Evolutionary conservation across 2,888 invertebrate species (phyloP), one percentile per base, ranked within the genome.

Genomic region (Galerucella nymphaeae): DNA sequence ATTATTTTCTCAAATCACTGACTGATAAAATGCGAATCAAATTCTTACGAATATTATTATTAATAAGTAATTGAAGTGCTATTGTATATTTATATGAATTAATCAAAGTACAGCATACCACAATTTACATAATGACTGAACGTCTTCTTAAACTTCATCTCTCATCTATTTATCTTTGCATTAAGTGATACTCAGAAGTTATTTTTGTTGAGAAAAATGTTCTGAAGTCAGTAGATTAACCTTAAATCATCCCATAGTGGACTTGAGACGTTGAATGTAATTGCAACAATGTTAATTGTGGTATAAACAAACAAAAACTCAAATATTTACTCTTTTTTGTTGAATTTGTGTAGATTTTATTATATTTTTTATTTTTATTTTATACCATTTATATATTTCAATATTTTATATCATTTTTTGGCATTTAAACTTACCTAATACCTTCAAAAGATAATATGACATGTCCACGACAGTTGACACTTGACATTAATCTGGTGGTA

Each of bases 21-120:
- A 41, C 50, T 59, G 3, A 53, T 48, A 50, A n/a, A 50, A 61
- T 30, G 67, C 59, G 67, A 59, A 68, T 68, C 59, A 68, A 68
- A 68, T 61, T 68, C 67, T 45, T 59, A 68, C 23, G 30, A 45
- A 48, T 18, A 61, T 50, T 50, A 61, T 50, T 50, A 18, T n/a
- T 42, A 50, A 18, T 16, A 53, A 65, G 30, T 41, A 9, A 16
- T 16, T 53, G 4, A 53, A 53, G 16, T 16, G 18, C 53, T 53
- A 53, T 53, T 53, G 18, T 53, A 53, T 53, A 16, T 53, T 16
- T 53, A 10, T 16, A 16, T 42, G n/a, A 11, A 42, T 61, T 45
- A 45, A n/a, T 20, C 4, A 48, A 45, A 64, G 20, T 30, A 30
- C 8, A 0, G 2, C 14, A 1, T 48, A 48, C n/a, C 48, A 48